Evolutionary conservation across 1,140 invertebrate species (phyloP), one percentile per base, ranked within the genome.

Genomic region (Stratiolaelaps scimitus): DNA sequence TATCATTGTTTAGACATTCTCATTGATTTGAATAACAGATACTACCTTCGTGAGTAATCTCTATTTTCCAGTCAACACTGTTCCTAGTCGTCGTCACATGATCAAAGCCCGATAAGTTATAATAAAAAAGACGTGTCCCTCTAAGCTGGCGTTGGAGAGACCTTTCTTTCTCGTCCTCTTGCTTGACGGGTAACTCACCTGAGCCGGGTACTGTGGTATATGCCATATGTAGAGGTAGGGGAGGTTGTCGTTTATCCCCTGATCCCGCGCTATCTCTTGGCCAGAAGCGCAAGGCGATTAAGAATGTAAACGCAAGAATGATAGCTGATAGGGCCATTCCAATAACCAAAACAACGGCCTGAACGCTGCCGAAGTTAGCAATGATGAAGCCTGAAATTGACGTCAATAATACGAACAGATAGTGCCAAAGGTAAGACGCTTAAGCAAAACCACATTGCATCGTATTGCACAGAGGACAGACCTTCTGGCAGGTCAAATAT

Each of bases 311-410:
- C 26, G 53, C 53, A 23, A 60, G 53, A 60, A 60, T 60, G 53
- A 60, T 26, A 29, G 53, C 53, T 34, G 53, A 15, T 15, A 60
- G 53, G 15, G 53, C 53, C 53, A 60, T 60, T 60, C 53, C 53
- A 34, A 60, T 60, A 26, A 60, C 53, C 53, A 60, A 17, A 15
- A 34, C 53, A 23, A 60, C 34, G 13, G 53, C 53, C 20, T 60
- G 26, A 17, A 60, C 26, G 2, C 53, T 34, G 53, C 53, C 53
- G 5, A 60, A 29, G 23, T 60, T 26, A 17, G 53, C 26, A 26
- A 60, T 26, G 53, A 60, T 17, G 23, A 60, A 60, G 26, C 53
- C 53, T 60, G 26, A 60, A 34, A 60, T 15, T 20, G 17, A 60
- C 15, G 53, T 40, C 10, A 40, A 40, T 40, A 40, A 40, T 10